phyloP scores from a whole-genome alignment of 2,888 invertebrate species.

The Notodonta dromedarius region DNA sequence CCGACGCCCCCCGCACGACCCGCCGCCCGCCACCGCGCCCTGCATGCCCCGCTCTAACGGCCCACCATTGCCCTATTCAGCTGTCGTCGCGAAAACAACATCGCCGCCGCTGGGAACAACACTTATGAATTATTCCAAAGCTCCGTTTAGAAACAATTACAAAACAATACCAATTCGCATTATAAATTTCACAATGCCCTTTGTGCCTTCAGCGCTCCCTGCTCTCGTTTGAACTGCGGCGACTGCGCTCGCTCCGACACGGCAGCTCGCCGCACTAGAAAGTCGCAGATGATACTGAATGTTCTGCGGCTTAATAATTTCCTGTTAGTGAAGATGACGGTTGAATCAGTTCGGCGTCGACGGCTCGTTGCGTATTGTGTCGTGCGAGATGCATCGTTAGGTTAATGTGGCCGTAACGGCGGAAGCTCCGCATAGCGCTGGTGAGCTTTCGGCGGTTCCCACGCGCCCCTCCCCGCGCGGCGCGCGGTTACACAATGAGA shows the following conservation, averaged over 20 bases:
- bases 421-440: conserved; percentile 74
- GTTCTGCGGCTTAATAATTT: conserved; percentile 65
- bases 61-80: conserved; percentile 80
- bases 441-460: conserved; percentile 83
- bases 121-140: conserved; percentile 80
- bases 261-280: conserved; percentile 44
- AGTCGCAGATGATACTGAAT: conserved; percentile 36
- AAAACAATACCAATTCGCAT: conserved; percentile 77
- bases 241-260: not conserved
- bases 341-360: conserved; percentile 68
- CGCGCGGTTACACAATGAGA: conserved; percentile 80
- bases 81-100: conserved; percentile 74
- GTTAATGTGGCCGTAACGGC: conserved; percentile 72
- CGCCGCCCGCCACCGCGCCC: conserved; percentile 39
- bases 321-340: conserved; percentile 71
- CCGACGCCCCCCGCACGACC: conserved; percentile 35
- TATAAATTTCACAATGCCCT: conserved; percentile 72
- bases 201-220: conserved; percentile 60
- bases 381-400: conserved; percentile 76
- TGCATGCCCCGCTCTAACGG: conserved; percentile 58
- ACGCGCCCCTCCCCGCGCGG: conserved; percentile 66
- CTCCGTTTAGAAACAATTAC: conserved; percentile 77
- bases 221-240: conserved; percentile 44
- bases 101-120: conserved; percentile 70
- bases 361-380: conserved; percentile 56